Conservation (phyloP, 2,888 invertebrate species). For the Balanococcus diminutus region DNA sequence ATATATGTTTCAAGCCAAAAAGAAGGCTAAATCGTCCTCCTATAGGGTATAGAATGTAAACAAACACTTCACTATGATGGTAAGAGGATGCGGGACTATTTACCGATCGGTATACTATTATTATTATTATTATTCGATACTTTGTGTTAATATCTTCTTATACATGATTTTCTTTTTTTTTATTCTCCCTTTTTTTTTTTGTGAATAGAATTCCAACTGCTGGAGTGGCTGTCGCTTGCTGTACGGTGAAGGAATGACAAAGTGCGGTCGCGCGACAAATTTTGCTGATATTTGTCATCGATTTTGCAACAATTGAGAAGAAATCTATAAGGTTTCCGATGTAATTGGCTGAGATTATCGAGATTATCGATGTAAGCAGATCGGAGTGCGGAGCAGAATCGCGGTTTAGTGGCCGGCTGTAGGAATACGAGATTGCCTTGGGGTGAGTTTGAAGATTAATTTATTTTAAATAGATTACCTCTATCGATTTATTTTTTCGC, state of each 20-base stretch:
- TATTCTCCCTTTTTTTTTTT: not conserved
- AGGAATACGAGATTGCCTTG: not conserved
- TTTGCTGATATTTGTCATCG: not conserved
- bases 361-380: not conserved
- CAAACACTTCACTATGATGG: constrained; percentile 51
- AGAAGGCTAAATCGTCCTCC: not conserved
- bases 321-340: not conserved
- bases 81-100: constrained; percentile 54
- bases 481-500: not conserved
- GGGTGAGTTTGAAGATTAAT: not conserved
- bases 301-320: not conserved
- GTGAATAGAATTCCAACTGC: not conserved
- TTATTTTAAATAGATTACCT: not conserved
- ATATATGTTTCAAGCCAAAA: constrained; percentile 14
- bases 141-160: not conserved
- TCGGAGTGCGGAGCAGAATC: not conserved
- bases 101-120: not conserved
- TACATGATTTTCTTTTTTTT: not conserved
- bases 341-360: not conserved
- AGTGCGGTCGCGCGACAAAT: too few relatives aligned
- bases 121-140: constrained; percentile 44
- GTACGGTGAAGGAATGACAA: not conserved
- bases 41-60: constrained; percentile 42
- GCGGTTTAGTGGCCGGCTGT: not conserved
- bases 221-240: too few relatives aligned